Evolutionary conservation across 2,113 vertebrate species (phyloP).

Genomic region (Chloropsis hardwickii): DNA sequence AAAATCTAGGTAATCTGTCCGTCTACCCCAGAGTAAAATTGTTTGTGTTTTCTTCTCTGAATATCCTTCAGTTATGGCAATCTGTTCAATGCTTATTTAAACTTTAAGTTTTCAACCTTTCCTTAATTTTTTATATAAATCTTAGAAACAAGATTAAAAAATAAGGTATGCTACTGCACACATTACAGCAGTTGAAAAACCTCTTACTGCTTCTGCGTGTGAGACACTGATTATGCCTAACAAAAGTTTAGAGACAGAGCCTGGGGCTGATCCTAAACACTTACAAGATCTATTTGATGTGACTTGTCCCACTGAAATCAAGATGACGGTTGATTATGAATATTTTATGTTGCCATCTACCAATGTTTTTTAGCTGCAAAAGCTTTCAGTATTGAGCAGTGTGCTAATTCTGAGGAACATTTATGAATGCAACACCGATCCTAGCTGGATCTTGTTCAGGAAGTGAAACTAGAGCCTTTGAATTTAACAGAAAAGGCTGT

Average conservation of each 20-base stretch:
- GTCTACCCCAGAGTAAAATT: background rate
- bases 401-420: background rate
- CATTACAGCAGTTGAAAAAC: background rate
- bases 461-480: background rate
- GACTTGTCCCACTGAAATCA: slow-evolving; percentile 9
- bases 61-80: background rate
- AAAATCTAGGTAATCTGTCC: background rate
- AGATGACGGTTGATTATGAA: slow-evolving; percentile 19
- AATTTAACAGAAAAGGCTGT: background rate
- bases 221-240: background rate
- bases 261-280: slow-evolving; percentile 25
- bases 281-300: slow-evolving; percentile 20
- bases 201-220: background rate
- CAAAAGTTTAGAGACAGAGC: slow-evolving; percentile 17
- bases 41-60: background rate
- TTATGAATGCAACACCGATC: background rate
- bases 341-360: slow-evolving; percentile 8
- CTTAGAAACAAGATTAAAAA: background rate
- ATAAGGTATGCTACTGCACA: background rate
- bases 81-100: background rate
- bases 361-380: background rate
- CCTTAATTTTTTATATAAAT: background rate
- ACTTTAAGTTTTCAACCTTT: background rate
- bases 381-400: background rate
- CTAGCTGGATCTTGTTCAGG: background rate